phyloP scores from a whole-genome alignment of 2,888 invertebrate genomes.

The Loripinus fragilis region DNA sequence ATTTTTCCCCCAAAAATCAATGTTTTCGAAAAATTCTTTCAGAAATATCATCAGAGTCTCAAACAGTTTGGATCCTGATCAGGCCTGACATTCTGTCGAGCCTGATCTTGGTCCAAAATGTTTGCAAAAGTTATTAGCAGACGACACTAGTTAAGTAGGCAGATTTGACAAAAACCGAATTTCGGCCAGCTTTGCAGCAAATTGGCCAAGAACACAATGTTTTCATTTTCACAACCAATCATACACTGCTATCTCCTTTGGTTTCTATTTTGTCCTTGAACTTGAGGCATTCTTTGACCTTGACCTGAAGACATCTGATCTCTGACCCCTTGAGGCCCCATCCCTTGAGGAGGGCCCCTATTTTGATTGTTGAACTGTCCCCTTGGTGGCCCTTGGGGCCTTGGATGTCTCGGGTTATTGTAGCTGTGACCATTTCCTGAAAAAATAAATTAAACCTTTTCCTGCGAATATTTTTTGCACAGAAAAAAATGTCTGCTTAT shows the following conservation, averaged over 20 bases:
- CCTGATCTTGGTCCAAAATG: too few species aligned
- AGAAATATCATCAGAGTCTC: too few species aligned
- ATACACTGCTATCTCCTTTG: conserved; percentile 39
- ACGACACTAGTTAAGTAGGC: too few species aligned
- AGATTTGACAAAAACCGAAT: too few species aligned
- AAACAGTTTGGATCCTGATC: too few species aligned
- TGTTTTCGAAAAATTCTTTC: too few species aligned
- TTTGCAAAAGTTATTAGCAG: too few species aligned
- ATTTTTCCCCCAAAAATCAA: too few species aligned
- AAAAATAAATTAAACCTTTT: conserved; percentile 9
- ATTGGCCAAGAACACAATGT: background rate
- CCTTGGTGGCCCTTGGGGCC: conserved; percentile 42
- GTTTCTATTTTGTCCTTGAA: conserved; percentile 38
- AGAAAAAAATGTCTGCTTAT: too few species aligned
- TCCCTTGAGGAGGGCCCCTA: conserved; percentile 39
- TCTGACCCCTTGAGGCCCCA: conserved; percentile 28
- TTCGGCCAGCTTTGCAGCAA: too few species aligned
- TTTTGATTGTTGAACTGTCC: conserved; percentile 36
- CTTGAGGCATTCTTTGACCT: conserved; percentile 25
- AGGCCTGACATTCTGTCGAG: too few species aligned
- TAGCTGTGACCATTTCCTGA: conserved; percentile 58
- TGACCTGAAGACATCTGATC: conserved; percentile 26
- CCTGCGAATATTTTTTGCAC: too few species aligned
- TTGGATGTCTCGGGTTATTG: conserved; percentile 33
- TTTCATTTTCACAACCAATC: background rate